phyloP scores from a whole-genome alignment of 2,113 vertebrate genomes.

The Phrynosoma platyrhinos region DNA sequence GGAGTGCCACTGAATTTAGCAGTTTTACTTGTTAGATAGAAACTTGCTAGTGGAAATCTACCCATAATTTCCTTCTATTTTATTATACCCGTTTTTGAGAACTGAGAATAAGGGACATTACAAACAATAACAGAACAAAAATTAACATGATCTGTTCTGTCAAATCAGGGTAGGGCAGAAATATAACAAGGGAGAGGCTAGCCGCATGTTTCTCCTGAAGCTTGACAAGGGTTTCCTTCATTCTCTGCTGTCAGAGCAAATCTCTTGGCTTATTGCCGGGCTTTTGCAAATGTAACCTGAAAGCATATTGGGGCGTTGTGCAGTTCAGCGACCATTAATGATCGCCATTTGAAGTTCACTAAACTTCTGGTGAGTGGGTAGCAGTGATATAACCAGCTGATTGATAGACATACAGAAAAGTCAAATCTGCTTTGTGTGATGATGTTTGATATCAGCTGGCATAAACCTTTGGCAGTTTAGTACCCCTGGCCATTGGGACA shows the following conservation, averaged over 20 bases:
- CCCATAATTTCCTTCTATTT: slow-evolving; percentile 60
- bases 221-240: slow-evolving; percentile 68
- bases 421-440: not conserved
- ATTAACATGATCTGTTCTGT: slow-evolving; percentile 70
- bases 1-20: not conserved
- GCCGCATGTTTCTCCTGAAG: slow-evolving; percentile 55
- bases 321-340: slow-evolving; percentile 82
- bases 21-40: slow-evolving; percentile 46
- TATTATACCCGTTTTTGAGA: slow-evolving; percentile 55
- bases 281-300: slow-evolving; percentile 82
- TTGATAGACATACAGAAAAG: slow-evolving; percentile 61
- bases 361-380: slow-evolving; percentile 79
- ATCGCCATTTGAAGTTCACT: slow-evolving; percentile 84
- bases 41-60: slow-evolving; percentile 24
- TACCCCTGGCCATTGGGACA: slow-evolving; percentile 34
- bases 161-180: slow-evolving; percentile 66
- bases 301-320: slow-evolving; percentile 78
- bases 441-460: slow-evolving; percentile 51
- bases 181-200: slow-evolving; percentile 69
- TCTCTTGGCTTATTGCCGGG: slow-evolving; percentile 76
- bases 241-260: slow-evolving; percentile 79
- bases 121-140: slow-evolving; percentile 52
- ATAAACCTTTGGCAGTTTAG: slow-evolving; percentile 19
- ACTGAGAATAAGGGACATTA: slow-evolving; percentile 64
- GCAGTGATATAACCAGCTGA: slow-evolving; percentile 68